Evolutionary conservation across 2,888 invertebrate genomes (phyloP), one percentile per base, ranked within the genome.

Genomic region (Athalia circularis): DNA sequence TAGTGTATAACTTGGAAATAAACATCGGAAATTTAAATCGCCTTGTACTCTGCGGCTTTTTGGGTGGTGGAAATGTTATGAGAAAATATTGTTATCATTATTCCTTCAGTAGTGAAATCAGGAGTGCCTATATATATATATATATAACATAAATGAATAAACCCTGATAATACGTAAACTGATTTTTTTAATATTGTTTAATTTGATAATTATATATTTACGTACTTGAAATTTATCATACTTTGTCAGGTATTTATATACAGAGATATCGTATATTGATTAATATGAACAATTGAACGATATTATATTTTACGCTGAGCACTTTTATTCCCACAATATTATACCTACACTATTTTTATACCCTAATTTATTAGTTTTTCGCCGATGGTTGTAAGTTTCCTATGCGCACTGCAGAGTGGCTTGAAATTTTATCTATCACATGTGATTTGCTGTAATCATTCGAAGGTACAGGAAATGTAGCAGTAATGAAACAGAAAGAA

Each of bases 51-150:
- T 29, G 29, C 29, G 29, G 29, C 4, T 43, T 45, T 43, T 11
- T 45, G 1, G 45, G 68, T 68, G 68, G 68, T 68, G 68, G 68
- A 68, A 68, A 68, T 68, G 54, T 68, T 15, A 5, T 68, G 52
- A 68, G 68, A 68, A 68, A 68, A 15, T 11, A 68, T 54, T 54
- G 48, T n/a, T 65, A 65, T 48, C 11, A 3, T 52, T 29, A 29
- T 29, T 29, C 29, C 29, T 29, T 52, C 7, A 7, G 68, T 68
- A 52, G 68, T 68, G 4, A 68, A 68, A 54, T 4, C 54, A 50
- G 7, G 54, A 54, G 9, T 54, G 54, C 7, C n/a, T 5, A 54
- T n/a, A n/a, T n/a, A n/a, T n/a, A n/a, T n/a, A n/a, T n/a, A n/a
- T n/a, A n/a, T n/a, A 29, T 29, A 1, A 29, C 29, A 29, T 29